Conservation (phyloP, 2,888 invertebrate species). For the Orthonychiurus folsomi region DNA sequence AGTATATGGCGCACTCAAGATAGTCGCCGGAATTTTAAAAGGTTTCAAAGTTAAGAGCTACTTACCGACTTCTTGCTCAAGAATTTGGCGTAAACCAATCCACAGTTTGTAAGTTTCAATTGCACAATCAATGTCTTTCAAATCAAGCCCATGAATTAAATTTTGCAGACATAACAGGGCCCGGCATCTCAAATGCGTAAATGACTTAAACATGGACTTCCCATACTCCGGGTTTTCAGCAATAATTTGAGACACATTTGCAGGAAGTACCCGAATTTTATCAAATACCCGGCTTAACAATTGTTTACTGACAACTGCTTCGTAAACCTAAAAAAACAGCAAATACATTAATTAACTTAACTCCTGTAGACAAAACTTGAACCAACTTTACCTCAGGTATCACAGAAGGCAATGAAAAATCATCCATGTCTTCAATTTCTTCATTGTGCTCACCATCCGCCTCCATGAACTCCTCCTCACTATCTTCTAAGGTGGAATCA, state of each 20-base stretch:
- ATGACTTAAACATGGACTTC: slow-evolving; percentile 17
- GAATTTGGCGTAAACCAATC: slow-evolving; percentile 52
- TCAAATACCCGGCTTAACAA: slow-evolving; percentile 52
- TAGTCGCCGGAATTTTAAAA: too few relatives aligned
- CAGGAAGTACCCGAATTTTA: slow-evolving; percentile 47
- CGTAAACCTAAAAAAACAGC: background rate
- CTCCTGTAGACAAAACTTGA: too few relatives aligned
- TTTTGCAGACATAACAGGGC: slow-evolving; percentile 63
- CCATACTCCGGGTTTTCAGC: slow-evolving; percentile 16
- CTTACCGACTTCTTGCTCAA: background rate
- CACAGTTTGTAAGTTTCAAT: too few relatives aligned
- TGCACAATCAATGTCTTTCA: slow-evolving; percentile 57
- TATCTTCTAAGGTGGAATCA: slow-evolving; percentile 44
- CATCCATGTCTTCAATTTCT: slow-evolving; percentile 1
- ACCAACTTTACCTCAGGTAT: background rate
- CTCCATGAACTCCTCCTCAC: slow-evolving; percentile 38
- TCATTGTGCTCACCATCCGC: background rate
- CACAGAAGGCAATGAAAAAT: background rate
- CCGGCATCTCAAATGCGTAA: slow-evolving; percentile 52
- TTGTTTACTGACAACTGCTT: background rate
- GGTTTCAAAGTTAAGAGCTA: slow-evolving; percentile 3
- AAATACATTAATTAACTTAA: too few relatives aligned
- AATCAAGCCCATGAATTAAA: slow-evolving; percentile 54
- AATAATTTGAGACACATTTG: slow-evolving; percentile 46
- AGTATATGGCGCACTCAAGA: too few relatives aligned